Conservation (phyloP, 2,797 vertebrate species). For the Fistularia commersonii region DNA sequence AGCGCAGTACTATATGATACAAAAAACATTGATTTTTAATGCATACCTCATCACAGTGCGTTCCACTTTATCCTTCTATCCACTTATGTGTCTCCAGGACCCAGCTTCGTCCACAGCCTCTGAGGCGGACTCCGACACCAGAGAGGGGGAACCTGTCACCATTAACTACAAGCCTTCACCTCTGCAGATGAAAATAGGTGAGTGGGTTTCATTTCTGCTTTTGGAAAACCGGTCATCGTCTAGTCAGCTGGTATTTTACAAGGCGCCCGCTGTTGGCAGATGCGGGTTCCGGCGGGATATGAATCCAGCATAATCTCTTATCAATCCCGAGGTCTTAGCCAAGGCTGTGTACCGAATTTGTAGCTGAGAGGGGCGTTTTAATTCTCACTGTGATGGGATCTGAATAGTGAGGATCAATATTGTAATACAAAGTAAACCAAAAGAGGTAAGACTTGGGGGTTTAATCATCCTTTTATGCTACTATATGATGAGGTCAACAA, state of each 20-base stretch:
- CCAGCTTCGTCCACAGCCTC: constrained; percentile 88
- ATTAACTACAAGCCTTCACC: constrained; percentile 99
- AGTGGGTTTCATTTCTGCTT: constrained; percentile 29
- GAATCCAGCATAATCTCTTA: neutral
- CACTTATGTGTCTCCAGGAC: constrained; percentile 74
- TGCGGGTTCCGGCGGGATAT: neutral
- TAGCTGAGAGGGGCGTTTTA: neutral
- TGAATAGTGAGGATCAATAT: constrained; percentile 3
- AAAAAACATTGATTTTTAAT: too few species aligned
- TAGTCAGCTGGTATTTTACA: too few species aligned
- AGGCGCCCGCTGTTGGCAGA: neutral
- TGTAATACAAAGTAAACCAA: neutral
- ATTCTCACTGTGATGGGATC: neutral
- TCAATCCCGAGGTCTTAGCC: too few species aligned
- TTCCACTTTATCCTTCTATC: constrained; percentile 13
- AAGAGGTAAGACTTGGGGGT: neutral
- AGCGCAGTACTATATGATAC: too few species aligned
- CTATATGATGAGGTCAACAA: neutral
- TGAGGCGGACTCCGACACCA: constrained; percentile 88
- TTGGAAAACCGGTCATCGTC: neutral
- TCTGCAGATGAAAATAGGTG: constrained; percentile 96
- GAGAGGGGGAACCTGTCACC: constrained; percentile 91
- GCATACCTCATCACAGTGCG: too few species aligned
- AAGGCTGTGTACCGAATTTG: neutral
- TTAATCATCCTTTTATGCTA: constrained; percentile 2